phyloP scores from a whole-genome alignment of 2,113 vertebrate species.

The Puma concolor region DNA sequence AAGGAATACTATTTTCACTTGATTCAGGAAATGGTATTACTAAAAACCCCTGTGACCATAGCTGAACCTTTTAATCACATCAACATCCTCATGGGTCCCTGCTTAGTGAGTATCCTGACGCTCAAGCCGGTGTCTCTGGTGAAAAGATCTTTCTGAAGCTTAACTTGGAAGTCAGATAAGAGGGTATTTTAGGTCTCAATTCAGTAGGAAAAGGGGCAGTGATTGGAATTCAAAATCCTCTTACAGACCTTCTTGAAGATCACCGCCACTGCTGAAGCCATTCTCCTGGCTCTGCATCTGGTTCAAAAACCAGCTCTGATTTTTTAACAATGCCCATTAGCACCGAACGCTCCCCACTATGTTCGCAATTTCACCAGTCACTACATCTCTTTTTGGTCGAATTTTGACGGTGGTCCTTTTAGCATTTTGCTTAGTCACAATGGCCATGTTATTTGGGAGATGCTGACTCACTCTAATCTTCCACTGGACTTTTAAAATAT shows the following conservation, averaged over 20 bases:
- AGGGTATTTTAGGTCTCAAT: not conserved
- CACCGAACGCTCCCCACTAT: not conserved
- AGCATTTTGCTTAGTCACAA: not conserved
- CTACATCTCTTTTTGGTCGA: not conserved
- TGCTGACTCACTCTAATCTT: not conserved
- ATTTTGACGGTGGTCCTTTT: not conserved
- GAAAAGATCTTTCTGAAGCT: not conserved
- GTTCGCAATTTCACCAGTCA: not conserved
- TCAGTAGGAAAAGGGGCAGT: not conserved
- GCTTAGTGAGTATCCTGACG: not conserved
- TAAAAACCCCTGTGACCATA: not conserved
- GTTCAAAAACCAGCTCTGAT: not conserved
- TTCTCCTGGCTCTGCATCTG: not conserved
- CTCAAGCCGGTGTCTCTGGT: not conserved
- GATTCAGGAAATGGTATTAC: not conserved
- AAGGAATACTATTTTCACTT: not conserved
- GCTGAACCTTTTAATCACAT: not conserved
- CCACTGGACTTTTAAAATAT: not conserved
- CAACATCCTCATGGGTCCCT: not conserved
- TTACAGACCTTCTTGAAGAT: not conserved
- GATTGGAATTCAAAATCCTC: not conserved
- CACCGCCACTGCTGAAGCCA: accelerated
- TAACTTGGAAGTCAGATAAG: not conserved
- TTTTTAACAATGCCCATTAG: not conserved
- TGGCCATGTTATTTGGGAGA: not conserved